Conservation (phyloP, 2,113 vertebrate species). For the Tretioscincus oriximinensis region DNA sequence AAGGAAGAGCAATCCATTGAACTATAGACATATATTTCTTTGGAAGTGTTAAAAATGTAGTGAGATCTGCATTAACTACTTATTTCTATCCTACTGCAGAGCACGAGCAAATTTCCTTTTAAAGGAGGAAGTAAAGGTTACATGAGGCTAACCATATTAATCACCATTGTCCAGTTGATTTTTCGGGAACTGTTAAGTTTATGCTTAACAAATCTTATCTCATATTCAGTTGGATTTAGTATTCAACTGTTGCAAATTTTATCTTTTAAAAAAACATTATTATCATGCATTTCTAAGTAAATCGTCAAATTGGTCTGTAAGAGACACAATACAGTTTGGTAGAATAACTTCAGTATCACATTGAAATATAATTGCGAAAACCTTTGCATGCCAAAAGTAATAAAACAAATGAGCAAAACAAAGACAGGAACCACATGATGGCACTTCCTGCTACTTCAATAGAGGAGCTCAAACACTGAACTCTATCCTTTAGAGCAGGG, state of each 20-base stretch:
- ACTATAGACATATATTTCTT: too few species aligned
- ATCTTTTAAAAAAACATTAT: background rate
- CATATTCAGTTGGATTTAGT: background rate
- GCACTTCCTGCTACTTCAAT: too few species aligned
- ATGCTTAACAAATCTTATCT: background rate
- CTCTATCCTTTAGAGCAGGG: too few species aligned
- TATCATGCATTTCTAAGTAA: background rate
- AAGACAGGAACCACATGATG: too few species aligned
- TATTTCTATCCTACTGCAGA: too few species aligned
- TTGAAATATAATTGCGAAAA: background rate
- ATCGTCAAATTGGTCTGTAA: background rate
- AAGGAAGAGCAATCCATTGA: too few species aligned
- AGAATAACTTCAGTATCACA: background rate
- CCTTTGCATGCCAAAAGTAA: background rate
- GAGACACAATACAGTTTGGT: background rate
- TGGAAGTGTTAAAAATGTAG: too few species aligned
- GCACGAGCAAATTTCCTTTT: too few species aligned
- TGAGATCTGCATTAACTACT: too few species aligned
- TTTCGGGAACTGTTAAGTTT: background rate
- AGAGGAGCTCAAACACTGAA: too few species aligned
- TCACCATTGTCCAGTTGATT: background rate
- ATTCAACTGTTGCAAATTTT: background rate
- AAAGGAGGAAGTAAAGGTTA: too few species aligned
- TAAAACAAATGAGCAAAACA: background rate
- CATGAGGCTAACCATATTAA: too few species aligned